Evolutionary conservation across 2,797 vertebrate genomes (phyloP), one percentile per base, ranked within the genome.

Genomic region (Neostethus bicornis): DNA sequence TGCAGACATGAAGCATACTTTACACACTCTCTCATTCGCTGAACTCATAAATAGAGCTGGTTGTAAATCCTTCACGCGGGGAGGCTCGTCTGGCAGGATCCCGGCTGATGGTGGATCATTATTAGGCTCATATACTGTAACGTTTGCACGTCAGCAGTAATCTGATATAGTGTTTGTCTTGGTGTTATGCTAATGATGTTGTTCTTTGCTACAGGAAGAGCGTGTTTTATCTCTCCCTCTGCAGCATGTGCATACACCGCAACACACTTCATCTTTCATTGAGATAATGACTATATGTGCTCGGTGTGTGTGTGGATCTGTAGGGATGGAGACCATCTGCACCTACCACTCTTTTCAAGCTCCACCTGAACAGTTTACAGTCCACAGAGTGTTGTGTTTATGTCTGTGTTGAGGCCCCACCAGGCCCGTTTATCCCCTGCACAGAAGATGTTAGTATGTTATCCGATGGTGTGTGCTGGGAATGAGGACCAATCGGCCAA

Each of bases 121-220:
- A 84, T 85, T 78, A 79, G 66, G 50, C 79, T 82, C 82, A 50
- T 75, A 79, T 64, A 79, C 78, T 64, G 68, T 79, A 73, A 71
- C 44, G 34, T 79, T 60, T 61, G 53, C 16, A 35, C 54, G 61
- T 83, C 84, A 80, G 79, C 81, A 69, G 61, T 81, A 82, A 87
- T 90, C 55, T 35, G 54, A 61, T 69, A 70, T 43, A 38, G 45
- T 66, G 79, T 87, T 87, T 80, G 78, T 87, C 82, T 85, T 61
- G 51, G 68, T 76, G 52, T 86, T 81, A 79, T 80, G 75, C 59
- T 89, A 82, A 85, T 82, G 66, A 65, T 78, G 79, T 85, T 85
- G 79, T 86, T 77, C 77, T 80, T 80, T 81, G 75, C 44, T 60
- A 70, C 63, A 51, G 73, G 66, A 81, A 71, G 57, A 52, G 68